A percentile compares a stretch with the other conserved stretches of the same genome.
Conservation (phyloP, 2,113 vertebrate genomes). For the Dasyurus viverrinus region DNA sequence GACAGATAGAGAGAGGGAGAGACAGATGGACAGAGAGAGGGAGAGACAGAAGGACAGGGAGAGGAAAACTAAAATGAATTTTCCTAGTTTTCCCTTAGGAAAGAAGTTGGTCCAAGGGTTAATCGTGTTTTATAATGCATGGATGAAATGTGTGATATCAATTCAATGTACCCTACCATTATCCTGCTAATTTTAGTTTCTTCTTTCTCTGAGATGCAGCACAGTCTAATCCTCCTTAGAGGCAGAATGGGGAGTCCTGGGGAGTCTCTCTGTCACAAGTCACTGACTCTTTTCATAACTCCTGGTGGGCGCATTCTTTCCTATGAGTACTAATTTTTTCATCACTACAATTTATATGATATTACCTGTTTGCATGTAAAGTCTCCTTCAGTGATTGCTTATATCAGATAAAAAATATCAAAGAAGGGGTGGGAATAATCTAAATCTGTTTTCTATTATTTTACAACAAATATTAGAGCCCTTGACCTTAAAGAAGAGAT, state of each 20-base stretch:
- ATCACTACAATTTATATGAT: neutral
- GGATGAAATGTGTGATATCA: constrained; percentile 18
- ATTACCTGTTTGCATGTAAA: neutral
- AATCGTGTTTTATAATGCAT: constrained; percentile 13
- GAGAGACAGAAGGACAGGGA: neutral
- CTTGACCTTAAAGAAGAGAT: neutral
- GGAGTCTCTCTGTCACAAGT: neutral
- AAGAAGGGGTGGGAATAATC: neutral
- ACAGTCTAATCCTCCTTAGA: constrained; percentile 15
- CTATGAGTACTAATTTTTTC: neutral
- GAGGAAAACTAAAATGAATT: neutral
- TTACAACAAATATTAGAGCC: neutral
- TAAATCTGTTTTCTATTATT: constrained; percentile 1
- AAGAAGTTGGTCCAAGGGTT: neutral
- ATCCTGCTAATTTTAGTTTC: constrained; percentile 35
- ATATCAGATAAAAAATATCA: constrained; percentile 27
- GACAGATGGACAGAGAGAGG: too few species aligned
- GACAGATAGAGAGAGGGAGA: neutral
- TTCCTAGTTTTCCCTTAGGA: constrained; percentile 11
- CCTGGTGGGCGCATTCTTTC: neutral
- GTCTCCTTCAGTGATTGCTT: constrained; percentile 28
- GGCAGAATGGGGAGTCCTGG: neutral
- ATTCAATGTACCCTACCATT: neutral
- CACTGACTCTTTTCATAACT: neutral
- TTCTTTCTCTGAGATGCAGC: constrained; percentile 15